phyloP scores from a whole-genome alignment of 2,888 invertebrate species.

The Callyntrura guangdongensis region DNA sequence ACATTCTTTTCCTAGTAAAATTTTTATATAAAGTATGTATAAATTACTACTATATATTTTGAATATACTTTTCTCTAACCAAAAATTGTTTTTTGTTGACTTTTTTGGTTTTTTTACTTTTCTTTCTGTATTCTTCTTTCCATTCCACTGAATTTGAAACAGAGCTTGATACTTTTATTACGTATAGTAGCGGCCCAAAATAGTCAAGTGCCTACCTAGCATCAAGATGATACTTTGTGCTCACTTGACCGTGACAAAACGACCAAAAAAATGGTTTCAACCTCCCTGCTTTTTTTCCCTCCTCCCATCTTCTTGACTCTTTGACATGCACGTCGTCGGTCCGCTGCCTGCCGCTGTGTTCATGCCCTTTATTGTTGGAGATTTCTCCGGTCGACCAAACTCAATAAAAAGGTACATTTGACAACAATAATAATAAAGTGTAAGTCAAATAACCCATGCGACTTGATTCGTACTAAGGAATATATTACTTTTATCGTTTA shows the following conservation, averaged over 20 bases:
- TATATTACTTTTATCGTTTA: conserved; percentile 40
- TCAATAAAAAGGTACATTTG: conserved; percentile 38
- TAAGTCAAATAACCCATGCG: conserved; percentile 41
- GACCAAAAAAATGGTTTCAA: conserved; percentile 31
- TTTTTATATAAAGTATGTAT: no score
- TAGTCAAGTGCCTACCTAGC: background rate
- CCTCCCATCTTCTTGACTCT: background rate
- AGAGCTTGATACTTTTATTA: background rate
- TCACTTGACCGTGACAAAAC: conserved; percentile 71
- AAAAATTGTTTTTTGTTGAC: no score
- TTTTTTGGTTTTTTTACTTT: conserved; percentile 10
- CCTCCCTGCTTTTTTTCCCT: background rate
- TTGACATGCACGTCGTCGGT: conserved; percentile 11
- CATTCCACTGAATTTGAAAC: conserved; percentile 67
- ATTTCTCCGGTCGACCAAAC: background rate
- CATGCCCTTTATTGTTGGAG: conserved; percentile 3
- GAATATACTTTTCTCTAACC: no score
- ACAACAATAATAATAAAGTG: conserved; percentile 10
- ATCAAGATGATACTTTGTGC: conserved; percentile 61
- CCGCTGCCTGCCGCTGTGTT: no score
- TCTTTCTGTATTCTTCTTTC: conserved; percentile 56
- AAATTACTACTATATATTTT: no score
- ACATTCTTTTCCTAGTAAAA: no score
- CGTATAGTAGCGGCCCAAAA: background rate
- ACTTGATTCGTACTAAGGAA: conserved; percentile 11